These are phyloP conservation scores for Shargacucullia verbasci DNA, from an alignment of 2,888 invertebrate genomes.

Conservation along the genomic window DNA sequence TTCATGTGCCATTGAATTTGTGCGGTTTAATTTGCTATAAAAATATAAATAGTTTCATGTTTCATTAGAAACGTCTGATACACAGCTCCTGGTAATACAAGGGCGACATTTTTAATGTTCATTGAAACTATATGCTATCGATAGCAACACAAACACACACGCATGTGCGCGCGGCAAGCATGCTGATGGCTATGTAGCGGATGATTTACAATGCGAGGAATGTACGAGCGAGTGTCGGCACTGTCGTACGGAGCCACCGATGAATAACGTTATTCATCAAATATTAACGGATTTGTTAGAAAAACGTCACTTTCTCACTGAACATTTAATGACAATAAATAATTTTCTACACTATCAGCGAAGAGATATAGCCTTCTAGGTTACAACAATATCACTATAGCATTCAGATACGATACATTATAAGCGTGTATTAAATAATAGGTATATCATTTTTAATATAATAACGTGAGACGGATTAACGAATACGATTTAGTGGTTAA, in stretches of 20 bases:
- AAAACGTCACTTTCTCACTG: constrained; percentile 40
- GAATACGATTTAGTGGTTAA: constrained; percentile 28
- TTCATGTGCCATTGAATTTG: constrained; percentile 1
- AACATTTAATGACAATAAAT: constrained; percentile 60
- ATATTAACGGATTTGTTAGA: constrained; percentile 18
- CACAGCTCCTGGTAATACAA: neutral
- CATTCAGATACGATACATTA: constrained; percentile 16
- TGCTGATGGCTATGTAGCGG: neutral
- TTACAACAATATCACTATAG: constrained; percentile 34
- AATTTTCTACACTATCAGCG: constrained; percentile 40
- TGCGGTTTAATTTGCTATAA: constrained; percentile 5
- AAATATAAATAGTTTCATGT: constrained; percentile 21
- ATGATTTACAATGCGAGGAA: neutral
- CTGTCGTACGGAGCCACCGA: neutral
- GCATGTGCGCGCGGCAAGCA: too few relatives aligned
- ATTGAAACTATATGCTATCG: too few relatives aligned
- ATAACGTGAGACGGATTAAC: constrained; percentile 13
- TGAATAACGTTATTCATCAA: neutral
- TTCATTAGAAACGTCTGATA: constrained; percentile 19
- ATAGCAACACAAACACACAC: too few relatives aligned
- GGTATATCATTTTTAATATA: constrained; percentile 2
- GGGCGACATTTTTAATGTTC: constrained; percentile 4
- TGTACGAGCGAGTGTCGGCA: neutral
- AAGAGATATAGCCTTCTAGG: constrained; percentile 22
- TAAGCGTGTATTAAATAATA: constrained; percentile 23